Evolutionary conservation across 1,140 invertebrate species (phyloP).

Genomic region (Anastrepha obliqua): DNA sequence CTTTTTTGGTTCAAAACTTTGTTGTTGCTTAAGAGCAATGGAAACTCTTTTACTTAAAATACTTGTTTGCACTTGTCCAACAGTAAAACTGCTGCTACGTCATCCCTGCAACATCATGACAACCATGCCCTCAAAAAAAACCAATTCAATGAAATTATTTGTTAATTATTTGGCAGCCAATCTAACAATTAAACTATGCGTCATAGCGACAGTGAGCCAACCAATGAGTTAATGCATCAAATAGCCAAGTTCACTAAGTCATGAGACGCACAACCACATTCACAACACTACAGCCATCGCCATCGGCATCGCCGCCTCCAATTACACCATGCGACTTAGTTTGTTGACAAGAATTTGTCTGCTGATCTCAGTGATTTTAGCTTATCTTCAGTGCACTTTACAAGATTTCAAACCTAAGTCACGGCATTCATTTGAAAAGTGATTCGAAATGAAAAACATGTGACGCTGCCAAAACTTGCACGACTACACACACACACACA

Average conservation of each 20-base stretch:
- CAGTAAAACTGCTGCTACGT: too few relatives aligned
- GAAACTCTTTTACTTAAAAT: too few relatives aligned
- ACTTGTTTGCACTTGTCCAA: too few relatives aligned
- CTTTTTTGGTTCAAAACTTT: too few relatives aligned
- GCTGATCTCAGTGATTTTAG: slow-evolving; percentile 21
- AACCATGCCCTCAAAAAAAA: not conserved
- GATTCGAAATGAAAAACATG: slow-evolving; percentile 20
- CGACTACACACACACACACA: not conserved
- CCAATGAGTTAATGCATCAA: not conserved
- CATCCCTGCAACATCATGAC: too few relatives aligned
- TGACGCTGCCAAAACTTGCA: slow-evolving; percentile 3
- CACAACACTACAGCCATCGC: not conserved
- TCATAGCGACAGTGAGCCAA: not conserved
- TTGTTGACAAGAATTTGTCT: slow-evolving; percentile 33
- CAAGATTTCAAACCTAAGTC: not conserved
- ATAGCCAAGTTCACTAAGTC: not conserved
- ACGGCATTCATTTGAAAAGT: not conserved
- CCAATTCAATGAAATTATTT: not conserved
- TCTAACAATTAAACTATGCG: not conserved
- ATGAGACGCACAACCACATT: not conserved
- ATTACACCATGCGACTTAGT: not conserved
- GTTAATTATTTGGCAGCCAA: not conserved
- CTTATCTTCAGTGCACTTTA: not conserved
- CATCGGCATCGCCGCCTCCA: too few relatives aligned
- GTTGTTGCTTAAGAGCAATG: too few relatives aligned